Conservation (phyloP, 1,140 invertebrate genomes). For the Dreissena rostriformis region DNA sequence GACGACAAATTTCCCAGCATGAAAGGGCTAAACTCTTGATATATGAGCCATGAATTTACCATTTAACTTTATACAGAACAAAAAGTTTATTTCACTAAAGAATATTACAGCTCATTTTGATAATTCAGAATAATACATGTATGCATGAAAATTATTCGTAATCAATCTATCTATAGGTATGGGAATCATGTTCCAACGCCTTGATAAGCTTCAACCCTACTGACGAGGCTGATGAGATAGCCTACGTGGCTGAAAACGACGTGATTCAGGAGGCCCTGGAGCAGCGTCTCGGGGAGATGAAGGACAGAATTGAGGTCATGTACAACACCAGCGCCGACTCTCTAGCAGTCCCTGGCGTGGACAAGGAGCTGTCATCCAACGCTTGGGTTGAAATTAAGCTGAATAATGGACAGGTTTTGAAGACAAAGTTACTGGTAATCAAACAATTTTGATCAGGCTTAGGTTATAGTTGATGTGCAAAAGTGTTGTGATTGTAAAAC, state of each 20-base stretch:
- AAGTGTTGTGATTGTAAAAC: not conserved
- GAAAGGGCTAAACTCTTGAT: too few species aligned
- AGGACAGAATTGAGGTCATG: slow-evolving; percentile 82
- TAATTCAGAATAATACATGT: too few species aligned
- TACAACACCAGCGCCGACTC: slow-evolving; percentile 82
- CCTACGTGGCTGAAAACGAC: slow-evolving; percentile 98
- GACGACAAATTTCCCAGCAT: too few species aligned
- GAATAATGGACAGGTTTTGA: slow-evolving; percentile 78
- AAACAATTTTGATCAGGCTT: slow-evolving; percentile 26
- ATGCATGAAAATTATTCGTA: not conserved
- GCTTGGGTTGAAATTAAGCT: slow-evolving; percentile 78
- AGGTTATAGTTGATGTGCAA: not conserved
- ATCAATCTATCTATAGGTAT: slow-evolving; percentile 91
- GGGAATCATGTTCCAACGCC: slow-evolving; percentile 95
- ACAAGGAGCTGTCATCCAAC: slow-evolving; percentile 59
- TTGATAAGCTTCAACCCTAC: slow-evolving; percentile 92
- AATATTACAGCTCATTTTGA: not conserved
- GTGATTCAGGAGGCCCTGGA: slow-evolving; percentile 87
- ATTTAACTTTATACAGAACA: too few species aligned
- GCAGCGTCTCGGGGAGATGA: slow-evolving; percentile 83
- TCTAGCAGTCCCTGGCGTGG: slow-evolving; percentile 82
- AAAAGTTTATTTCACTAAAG: too few species aligned
- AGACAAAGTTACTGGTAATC: slow-evolving; percentile 82
- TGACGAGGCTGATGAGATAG: slow-evolving; percentile 86
- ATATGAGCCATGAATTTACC: too few species aligned